These are phyloP conservation scores for Borostomias antarcticus DNA, from an alignment of 2,797 vertebrate genomes.

Conservation along the genomic window DNA sequence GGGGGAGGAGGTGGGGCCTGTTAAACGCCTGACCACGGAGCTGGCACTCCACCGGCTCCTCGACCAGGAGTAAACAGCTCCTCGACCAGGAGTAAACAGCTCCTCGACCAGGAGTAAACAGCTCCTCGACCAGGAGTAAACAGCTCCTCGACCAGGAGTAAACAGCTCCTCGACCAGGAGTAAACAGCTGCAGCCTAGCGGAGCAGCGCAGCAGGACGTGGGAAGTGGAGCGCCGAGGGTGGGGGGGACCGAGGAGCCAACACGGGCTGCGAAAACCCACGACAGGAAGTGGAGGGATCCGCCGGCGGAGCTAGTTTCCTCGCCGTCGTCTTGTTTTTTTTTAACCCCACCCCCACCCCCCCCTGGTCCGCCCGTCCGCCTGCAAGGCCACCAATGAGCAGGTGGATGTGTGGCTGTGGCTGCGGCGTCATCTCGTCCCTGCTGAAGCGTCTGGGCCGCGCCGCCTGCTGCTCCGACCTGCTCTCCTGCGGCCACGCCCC, in stretches of 20 bases:
- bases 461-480: constrained; percentile 95
- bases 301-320: constrained; percentile 47
- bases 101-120: too few species aligned
- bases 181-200: constrained; percentile 44
- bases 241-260: constrained; percentile 65
- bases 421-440: constrained; percentile 97
- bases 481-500: constrained; percentile 91
- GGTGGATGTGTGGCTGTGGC: constrained; percentile 98
- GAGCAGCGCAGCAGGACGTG: not conserved
- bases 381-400: constrained; percentile 83
- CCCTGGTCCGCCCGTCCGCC: constrained; percentile 46
- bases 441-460: constrained; percentile 98
- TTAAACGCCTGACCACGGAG: constrained; percentile 21
- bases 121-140: too few species aligned
- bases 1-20: constrained; percentile 20
- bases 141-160: too few species aligned
- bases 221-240: not conserved
- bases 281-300: constrained; percentile 23
- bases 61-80: too few species aligned
- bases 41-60: not conserved
- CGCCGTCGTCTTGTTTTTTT: constrained; percentile 1
- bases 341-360: not conserved
- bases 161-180: constrained; percentile 30
- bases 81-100: too few species aligned
- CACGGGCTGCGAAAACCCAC: constrained; percentile 37